Conservation (phyloP, 2,113 vertebrate species). For the Syngnathus floridae region DNA sequence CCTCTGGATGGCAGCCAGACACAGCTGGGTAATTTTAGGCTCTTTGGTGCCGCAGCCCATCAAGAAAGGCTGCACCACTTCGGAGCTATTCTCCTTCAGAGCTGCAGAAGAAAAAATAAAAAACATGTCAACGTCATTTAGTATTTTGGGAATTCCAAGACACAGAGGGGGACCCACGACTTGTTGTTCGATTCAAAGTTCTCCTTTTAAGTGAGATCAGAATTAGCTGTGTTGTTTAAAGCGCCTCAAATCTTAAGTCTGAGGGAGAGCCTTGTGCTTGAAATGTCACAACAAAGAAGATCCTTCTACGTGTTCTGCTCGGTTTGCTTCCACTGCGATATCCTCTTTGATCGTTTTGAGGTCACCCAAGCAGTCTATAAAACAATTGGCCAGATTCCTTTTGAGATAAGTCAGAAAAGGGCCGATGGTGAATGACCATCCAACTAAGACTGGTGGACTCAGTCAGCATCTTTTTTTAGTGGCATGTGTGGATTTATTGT, state of each 20-base stretch:
- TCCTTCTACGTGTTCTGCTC: background rate
- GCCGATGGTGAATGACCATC: too few species aligned
- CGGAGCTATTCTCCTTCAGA: constrained; percentile 96
- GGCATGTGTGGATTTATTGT: too few species aligned
- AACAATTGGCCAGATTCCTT: too few species aligned
- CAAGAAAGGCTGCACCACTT: constrained; percentile 96
- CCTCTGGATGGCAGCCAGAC: constrained; percentile 94
- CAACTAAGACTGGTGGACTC: too few species aligned
- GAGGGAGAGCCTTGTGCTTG: background rate
- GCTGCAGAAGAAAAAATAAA: constrained; percentile 61
- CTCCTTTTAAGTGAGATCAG: background rate
- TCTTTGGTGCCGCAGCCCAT: constrained; percentile 99
- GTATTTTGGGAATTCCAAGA: background rate
- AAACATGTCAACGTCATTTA: too few species aligned
- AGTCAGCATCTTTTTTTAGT: too few species aligned
- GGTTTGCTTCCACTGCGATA: background rate
- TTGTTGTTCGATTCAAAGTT: background rate
- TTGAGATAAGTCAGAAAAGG: too few species aligned
- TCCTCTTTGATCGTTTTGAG: background rate
- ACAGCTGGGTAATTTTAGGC: constrained; percentile 96
- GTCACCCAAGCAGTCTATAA: background rate
- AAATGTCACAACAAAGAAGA: background rate
- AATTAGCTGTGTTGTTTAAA: background rate
- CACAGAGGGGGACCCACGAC: background rate
- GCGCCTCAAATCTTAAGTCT: background rate